phyloP scores from a whole-genome alignment of 2,797 vertebrate species.

The Phataginus tetradactyla region DNA sequence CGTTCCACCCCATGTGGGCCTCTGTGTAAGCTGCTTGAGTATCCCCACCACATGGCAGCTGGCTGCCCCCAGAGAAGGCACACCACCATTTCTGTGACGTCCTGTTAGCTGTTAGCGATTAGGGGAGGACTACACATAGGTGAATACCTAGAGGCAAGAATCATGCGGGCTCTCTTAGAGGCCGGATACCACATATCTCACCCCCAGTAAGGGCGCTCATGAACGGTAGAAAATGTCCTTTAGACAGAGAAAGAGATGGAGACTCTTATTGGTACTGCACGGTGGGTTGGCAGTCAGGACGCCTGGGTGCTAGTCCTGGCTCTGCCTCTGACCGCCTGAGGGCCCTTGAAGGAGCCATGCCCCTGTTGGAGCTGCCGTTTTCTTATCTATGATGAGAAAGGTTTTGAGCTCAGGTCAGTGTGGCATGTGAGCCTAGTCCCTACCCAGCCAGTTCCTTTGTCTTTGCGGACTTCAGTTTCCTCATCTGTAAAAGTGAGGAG shows the following conservation, averaged over 20 bases:
- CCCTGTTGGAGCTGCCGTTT: background rate
- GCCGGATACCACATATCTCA: background rate
- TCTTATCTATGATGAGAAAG: background rate
- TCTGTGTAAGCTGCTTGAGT: background rate
- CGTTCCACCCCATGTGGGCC: background rate
- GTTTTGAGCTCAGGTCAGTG: background rate
- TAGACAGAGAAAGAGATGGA: background rate
- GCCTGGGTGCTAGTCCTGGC: background rate
- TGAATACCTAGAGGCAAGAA: background rate
- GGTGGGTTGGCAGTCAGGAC: background rate
- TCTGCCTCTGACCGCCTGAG: background rate
- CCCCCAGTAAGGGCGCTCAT: background rate
- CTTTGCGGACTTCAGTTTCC: background rate
- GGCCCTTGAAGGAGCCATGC: background rate
- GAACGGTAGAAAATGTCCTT: background rate
- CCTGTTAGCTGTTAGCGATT: background rate
- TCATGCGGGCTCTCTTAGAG: background rate
- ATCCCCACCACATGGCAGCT: background rate
- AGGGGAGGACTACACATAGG: background rate
- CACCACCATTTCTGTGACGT: background rate
- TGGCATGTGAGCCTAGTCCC: background rate
- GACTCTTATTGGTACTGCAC: background rate
- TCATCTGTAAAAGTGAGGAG: background rate
- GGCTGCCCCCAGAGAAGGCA: background rate
- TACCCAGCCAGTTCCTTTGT: background rate